phyloP scores from a whole-genome alignment of 2,888 invertebrate genomes.

The Drosophila ochracea region DNA sequence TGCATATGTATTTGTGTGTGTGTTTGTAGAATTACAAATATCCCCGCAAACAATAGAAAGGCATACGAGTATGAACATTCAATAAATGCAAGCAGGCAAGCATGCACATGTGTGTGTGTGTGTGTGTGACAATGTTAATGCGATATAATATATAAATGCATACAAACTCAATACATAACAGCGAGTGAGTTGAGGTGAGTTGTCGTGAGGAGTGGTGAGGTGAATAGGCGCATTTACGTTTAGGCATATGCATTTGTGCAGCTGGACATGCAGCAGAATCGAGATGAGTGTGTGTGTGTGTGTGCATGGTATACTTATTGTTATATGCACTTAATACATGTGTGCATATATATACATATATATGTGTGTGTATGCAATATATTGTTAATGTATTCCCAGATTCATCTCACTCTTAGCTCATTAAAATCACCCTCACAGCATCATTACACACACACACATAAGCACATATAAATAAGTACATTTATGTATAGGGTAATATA shows the following conservation, averaged over 20 bases:
- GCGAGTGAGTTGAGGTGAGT: neutral
- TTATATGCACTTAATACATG: neutral
- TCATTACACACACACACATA: neutral
- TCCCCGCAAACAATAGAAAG: neutral
- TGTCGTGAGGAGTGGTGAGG: neutral
- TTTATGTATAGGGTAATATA: neutral
- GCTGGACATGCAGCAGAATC: neutral
- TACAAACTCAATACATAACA: neutral
- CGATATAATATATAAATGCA: neutral
- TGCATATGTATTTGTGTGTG: neutral
- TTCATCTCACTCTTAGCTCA: neutral
- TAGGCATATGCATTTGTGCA: neutral
- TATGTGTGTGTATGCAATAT: slow-evolving; percentile 11
- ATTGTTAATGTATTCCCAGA: slow-evolving; percentile 29
- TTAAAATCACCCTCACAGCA: slow-evolving; percentile 8
- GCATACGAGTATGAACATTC: neutral
- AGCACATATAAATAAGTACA: neutral
- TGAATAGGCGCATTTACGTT: neutral
- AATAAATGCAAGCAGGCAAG: neutral
- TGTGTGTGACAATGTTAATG: neutral
- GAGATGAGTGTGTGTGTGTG: neutral
- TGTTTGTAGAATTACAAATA: neutral
- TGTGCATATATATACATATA: neutral
- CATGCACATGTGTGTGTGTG: neutral
- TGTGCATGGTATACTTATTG: neutral